Evolutionary conservation across 2,797 vertebrate genomes (phyloP).

Genomic region (Oryzias dopingdopingensis): DNA sequence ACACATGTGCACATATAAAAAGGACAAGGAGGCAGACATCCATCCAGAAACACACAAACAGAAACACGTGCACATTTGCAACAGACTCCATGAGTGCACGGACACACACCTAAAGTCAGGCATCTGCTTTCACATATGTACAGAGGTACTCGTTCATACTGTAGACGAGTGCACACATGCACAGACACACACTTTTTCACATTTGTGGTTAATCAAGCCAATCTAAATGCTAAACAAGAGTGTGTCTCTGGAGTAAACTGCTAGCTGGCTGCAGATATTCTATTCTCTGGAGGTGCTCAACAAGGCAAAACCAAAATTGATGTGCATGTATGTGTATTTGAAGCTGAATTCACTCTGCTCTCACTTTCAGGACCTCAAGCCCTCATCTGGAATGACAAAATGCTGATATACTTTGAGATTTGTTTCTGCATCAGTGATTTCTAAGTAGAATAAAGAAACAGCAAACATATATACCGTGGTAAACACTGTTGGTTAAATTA

Average conservation of each 20-base stretch:
- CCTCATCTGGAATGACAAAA: too few species aligned
- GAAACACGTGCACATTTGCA: constrained; percentile 1
- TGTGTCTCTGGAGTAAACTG: constrained; percentile 61
- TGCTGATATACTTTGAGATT: too few species aligned
- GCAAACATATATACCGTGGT: too few species aligned
- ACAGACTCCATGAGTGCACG: background rate
- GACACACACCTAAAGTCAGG: background rate
- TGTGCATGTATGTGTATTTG: constrained; percentile 15
- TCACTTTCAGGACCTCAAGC: too few species aligned
- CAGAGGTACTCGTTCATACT: background rate
- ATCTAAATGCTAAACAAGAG: constrained; percentile 77
- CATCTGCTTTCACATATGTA: background rate
- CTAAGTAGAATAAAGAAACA: too few species aligned
- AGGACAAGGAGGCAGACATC: constrained; percentile 26
- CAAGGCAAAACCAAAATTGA: constrained; percentile 41
- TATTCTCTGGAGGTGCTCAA: constrained; percentile 58
- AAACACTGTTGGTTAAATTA: too few species aligned
- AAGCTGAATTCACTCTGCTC: background rate
- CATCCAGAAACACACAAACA: constrained; percentile 12
- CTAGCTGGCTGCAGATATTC: constrained; percentile 60
- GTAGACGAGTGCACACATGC: constrained; percentile 5
- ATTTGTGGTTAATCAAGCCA: constrained; percentile 67
- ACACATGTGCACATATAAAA: constrained; percentile 38
- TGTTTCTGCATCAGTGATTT: too few species aligned
- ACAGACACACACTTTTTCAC: constrained; percentile 2